Evolutionary conservation across 2,888 invertebrate species (phyloP).

Genomic region (Aricia artaxerxes): DNA sequence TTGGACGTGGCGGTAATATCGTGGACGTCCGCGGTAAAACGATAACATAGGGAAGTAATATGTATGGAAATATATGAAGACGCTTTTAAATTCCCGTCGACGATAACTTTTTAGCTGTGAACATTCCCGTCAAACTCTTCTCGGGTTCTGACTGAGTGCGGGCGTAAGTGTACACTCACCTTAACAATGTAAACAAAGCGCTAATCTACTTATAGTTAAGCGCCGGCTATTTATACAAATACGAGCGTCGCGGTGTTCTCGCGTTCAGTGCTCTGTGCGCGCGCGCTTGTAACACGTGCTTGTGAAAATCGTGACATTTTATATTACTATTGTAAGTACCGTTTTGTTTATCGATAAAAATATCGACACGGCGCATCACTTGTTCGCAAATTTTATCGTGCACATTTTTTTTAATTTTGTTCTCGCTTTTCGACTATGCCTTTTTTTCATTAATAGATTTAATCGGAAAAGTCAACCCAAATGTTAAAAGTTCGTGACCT

Average conservation of each 20-base stretch:
- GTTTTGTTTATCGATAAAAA: neutral
- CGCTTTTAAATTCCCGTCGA: no score
- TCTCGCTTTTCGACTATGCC: neutral
- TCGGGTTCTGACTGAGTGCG: neutral
- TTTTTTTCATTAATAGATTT: neutral
- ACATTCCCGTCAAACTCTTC: neutral
- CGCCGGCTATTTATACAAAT: slow-evolving; percentile 44
- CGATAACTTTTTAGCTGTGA: no score
- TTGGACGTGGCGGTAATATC: no score
- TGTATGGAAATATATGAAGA: no score
- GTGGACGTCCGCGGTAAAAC: no score
- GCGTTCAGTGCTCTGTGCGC: slow-evolving; percentile 36
- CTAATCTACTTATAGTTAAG: slow-evolving; percentile 40
- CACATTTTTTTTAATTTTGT: neutral
- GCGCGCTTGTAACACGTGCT: slow-evolving; percentile 19
- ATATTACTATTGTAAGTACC: slow-evolving; percentile 8
- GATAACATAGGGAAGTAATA: no score
- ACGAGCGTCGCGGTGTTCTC: slow-evolving; percentile 33
- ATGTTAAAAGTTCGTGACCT: neutral
- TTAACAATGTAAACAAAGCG: slow-evolving; percentile 26
- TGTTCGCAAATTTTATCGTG: neutral
- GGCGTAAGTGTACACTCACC: slow-evolving; percentile 8
- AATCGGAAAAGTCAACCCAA: neutral
- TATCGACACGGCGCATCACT: neutral
- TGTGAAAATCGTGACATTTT: neutral